These are phyloP conservation scores for Caenorhabditis sinica DNA, from an alignment of 2,888 invertebrate genomes.

Conservation along the genomic window DNA sequence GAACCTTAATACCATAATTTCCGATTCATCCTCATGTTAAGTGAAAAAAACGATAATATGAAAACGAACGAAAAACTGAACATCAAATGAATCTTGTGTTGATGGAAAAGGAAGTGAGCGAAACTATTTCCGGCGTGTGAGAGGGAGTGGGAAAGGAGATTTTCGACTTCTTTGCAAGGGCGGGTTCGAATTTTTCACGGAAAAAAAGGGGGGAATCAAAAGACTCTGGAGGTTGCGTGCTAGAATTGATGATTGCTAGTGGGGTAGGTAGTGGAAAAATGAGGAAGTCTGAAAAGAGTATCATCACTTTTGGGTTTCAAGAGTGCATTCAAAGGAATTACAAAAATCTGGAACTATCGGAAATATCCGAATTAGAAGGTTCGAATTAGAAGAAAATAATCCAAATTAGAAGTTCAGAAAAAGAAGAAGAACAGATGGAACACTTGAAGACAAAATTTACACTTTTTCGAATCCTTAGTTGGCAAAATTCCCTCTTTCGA, in stretches of 20 bases:
- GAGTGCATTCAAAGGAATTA: too few species aligned
- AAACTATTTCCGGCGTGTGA: slow-evolving; percentile 4
- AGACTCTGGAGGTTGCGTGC: slow-evolving; percentile 25
- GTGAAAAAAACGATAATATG: neutral
- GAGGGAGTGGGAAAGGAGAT: slow-evolving; percentile 5
- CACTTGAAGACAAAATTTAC: neutral
- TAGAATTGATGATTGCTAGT: slow-evolving; percentile 18
- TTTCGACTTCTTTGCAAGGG: slow-evolving; percentile 30
- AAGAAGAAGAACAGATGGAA: too few species aligned
- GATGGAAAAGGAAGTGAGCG: neutral
- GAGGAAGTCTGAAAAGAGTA: neutral
- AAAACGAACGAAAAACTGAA: slow-evolving; percentile 5
- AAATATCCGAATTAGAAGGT: neutral
- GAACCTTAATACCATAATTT: neutral
- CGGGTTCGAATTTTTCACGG: slow-evolving; percentile 22
- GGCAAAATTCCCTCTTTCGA: neutral
- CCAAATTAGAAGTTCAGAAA: neutral
- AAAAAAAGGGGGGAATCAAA: slow-evolving; percentile 1
- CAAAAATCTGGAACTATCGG: neutral
- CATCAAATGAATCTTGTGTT: neutral
- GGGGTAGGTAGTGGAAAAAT: neutral
- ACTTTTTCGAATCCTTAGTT: neutral
- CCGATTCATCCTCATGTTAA: neutral
- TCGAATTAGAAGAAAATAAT: neutral
- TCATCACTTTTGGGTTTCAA: neutral